Evolutionary conservation across 2,797 vertebrate genomes (phyloP), one percentile per base, ranked within the genome.

Genomic region (Coilia nasus): DNA sequence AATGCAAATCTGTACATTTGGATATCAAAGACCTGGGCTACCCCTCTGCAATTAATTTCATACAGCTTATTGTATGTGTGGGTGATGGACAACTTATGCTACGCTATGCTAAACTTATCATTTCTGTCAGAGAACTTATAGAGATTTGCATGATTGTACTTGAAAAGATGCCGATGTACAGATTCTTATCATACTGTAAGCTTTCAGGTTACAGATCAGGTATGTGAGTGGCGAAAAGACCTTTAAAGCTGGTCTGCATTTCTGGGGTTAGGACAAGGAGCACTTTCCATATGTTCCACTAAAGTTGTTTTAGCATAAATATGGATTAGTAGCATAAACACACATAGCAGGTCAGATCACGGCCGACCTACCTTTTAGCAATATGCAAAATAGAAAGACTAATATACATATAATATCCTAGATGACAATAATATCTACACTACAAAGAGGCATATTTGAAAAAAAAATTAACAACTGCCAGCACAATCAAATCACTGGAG

Each of bases 361-460:
- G 50, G 50, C 50, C 3, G 50, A 54, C 50, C 50, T 54, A 54
- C 50, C 50, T 54, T 93, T 93, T 92, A 88, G 88, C 92, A 90
- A 93, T 93, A 93, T 91, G 90, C 89, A 93, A 75, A 92, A 93
- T 83, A 93, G 91, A 93, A 94, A 93, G 17, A 59, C 57, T 59
- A 59, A 59, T 59, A 59, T 59, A 21, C 57, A 59, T 59, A 19
- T n/a, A 59, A 59, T 59, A 21, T 21, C 17, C 57, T 1, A 10
- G 9, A 54, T 54, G 9, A 54, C 50, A 54, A 54, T 54, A 59
- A 19, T 59, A 3, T 59, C 4, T 59, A n/a, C 17, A 59, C 57
- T 19, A 59, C 57, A 59, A 59, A 59, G 3, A 54, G 7, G 50
- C 50, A 54, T 54, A 14, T 54, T 9, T 54, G 14, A 54, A 54